Base-by-base conservation (phyloP, 2,113 vertebrate species). In the Scartelaos histophorus region DNA sequence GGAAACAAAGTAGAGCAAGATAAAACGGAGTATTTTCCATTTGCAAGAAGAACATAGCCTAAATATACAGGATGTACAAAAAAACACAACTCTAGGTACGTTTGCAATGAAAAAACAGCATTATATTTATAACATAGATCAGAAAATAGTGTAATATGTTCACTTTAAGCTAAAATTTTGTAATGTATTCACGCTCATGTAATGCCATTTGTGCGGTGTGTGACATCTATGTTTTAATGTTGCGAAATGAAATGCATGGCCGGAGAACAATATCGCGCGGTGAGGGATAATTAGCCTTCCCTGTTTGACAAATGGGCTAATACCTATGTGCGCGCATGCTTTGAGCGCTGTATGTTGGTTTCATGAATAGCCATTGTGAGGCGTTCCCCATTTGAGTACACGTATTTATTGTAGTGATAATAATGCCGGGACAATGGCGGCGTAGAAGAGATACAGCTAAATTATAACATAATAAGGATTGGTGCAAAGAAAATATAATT, bases 161-260 rank as follows among this genome's bases (percentile, higher is more conserved):
- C 93, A 90, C 92, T 91, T 94, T 34, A 61, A 61, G 93, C 95
- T 95, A 96, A 97, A 98, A 97, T 96, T 93, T 95, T 94, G 94
- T 97, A 98, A 99, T 98, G 96, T 95, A 98, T 99, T 98, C 96
- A 96, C 95, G 89, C 95, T 94, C 97, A 98, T 97, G 97, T 91
- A 94, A 93, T 91, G 25, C 93, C 93, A 95, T 90, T 96, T 91
- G 90, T 88, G 94, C 93, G 94, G 95, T 95, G 94, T 93, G 94
- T 93, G 94, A 94, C 96, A 96, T 92, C 93, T 96, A 95, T 96
- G 94, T 96, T 94, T 95, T 96, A 97, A 98, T 97, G 96, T 95
- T 95, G 92, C 92, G 92, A 95, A 96, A 94, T 96, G 94, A 96
- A 95, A 96, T 94, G 92, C 95, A 94, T 93, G 92, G 94, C 94